phyloP scores from a whole-genome alignment of 1,140 invertebrate genomes.

The Drosophila elegans region DNA sequence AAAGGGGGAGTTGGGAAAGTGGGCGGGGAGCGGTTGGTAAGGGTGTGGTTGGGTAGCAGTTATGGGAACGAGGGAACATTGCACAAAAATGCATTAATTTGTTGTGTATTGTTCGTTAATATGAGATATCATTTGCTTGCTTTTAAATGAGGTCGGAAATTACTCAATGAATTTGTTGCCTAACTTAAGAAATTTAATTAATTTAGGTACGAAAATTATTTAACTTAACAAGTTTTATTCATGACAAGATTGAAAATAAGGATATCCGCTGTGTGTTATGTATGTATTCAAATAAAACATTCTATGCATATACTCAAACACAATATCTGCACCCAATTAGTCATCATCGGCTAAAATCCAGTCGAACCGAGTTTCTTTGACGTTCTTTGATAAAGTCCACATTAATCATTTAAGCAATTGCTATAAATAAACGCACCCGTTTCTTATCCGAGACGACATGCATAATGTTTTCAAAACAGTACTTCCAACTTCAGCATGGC shows the following conservation, averaged over 20 bases:
- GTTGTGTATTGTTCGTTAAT: slow-evolving; percentile 27
- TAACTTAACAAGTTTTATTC: too few relatives aligned
- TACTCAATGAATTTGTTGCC: too few relatives aligned
- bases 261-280: too few relatives aligned
- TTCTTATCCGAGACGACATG: slow-evolving; percentile 17
- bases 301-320: too few relatives aligned
- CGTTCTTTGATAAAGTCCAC: slow-evolving; percentile 5
- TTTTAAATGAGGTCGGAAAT: neutral
- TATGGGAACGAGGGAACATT: slow-evolving; percentile 17
- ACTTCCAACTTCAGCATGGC: slow-evolving; percentile 5
- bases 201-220: too few relatives aligned
- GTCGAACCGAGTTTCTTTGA: slow-evolving; percentile 11
- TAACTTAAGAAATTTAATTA: too few relatives aligned
- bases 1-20: slow-evolving; percentile 10
- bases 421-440: slow-evolving; percentile 21
- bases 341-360: neutral
- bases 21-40: neutral
- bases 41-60: slow-evolving; percentile 11
- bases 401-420: slow-evolving; percentile 22
- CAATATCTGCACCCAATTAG: neutral
- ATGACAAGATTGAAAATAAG: too few relatives aligned
- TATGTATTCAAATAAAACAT: too few relatives aligned
- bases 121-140: slow-evolving; percentile 10
- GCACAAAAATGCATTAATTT: slow-evolving; percentile 15
- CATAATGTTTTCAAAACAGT: slow-evolving; percentile 10